phyloP scores from a whole-genome alignment of 1,140 invertebrate genomes.

The Papilio dardanus region DNA sequence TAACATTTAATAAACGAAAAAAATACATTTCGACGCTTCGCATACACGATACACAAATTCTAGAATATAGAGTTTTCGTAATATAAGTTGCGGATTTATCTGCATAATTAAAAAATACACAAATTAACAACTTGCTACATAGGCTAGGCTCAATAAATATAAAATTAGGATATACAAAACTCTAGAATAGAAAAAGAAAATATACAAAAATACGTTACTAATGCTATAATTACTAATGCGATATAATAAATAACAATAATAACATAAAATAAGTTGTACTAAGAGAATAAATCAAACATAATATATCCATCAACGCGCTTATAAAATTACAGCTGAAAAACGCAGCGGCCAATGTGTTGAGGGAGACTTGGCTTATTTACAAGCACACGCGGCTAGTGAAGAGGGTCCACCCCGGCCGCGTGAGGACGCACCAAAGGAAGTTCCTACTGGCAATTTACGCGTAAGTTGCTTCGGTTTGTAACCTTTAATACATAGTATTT shows the following conservation, averaged over 20 bases:
- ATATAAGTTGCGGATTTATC: neutral
- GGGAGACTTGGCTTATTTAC: conserved; percentile 99
- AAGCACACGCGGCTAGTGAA: conserved; percentile 99
- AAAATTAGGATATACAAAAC: neutral
- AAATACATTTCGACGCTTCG: neutral
- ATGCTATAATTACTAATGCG: neutral
- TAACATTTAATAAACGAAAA: neutral
- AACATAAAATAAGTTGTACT: neutral
- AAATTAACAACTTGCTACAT: neutral
- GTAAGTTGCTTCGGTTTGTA: conserved; percentile 85
- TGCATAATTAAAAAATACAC: neutral
- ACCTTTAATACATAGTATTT: no score
- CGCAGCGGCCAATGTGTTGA: conserved; percentile 98
- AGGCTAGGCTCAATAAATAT: neutral
- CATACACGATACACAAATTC: neutral
- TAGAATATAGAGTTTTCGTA: neutral
- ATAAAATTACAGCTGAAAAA: conserved; percentile 95
- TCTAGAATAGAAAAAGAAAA: neutral
- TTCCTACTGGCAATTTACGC: conserved; percentile 99
- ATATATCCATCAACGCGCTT: conserved; percentile 31
- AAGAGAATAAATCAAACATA: neutral
- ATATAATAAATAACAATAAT: neutral
- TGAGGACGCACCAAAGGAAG: conserved; percentile 99
- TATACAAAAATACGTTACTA: neutral
- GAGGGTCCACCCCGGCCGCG: conserved; percentile 96